These are phyloP conservation scores for Nothocercus julius DNA, from an alignment of 2,113 vertebrate genomes.

Conservation along the genomic window DNA sequence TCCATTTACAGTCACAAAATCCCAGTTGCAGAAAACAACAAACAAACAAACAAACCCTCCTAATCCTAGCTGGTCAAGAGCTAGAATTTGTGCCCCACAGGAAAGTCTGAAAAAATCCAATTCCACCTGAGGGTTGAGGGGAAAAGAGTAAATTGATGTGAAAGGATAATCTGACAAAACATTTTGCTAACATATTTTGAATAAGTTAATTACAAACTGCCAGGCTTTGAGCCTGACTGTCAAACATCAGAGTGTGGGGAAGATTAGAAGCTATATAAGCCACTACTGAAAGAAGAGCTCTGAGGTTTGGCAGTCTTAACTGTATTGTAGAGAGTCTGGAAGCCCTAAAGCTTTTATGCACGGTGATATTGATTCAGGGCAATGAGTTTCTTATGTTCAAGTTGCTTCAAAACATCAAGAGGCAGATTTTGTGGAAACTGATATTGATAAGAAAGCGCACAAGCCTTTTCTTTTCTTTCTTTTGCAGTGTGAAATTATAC, in stretches of 20 bases:
- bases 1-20: not conserved
- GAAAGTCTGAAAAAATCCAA: not conserved
- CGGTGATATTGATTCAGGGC: not conserved
- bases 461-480: not conserved
- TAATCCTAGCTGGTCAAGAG: not conserved
- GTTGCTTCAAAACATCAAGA: not conserved
- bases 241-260: not conserved
- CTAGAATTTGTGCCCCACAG: not conserved
- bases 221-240: not conserved
- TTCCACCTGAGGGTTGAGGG: not conserved
- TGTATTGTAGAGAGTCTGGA: not conserved
- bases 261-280: not conserved
- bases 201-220: not conserved
- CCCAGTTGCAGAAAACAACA: not conserved
- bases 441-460: not conserved
- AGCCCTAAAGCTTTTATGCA: not conserved
- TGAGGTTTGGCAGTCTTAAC: not conserved
- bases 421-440: not conserved
- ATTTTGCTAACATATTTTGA: not conserved
- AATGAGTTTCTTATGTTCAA: not conserved
- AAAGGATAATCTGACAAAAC: not conserved
- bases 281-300: not conserved
- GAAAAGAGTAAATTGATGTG: not conserved
- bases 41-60: no score
- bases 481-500: not conserved